Percentiles rank a stretch among this genome's conserved stretches.
Evolutionary conservation across 2,888 invertebrate genomes (phyloP).

Genomic region (Orchesellides sinensis): DNA sequence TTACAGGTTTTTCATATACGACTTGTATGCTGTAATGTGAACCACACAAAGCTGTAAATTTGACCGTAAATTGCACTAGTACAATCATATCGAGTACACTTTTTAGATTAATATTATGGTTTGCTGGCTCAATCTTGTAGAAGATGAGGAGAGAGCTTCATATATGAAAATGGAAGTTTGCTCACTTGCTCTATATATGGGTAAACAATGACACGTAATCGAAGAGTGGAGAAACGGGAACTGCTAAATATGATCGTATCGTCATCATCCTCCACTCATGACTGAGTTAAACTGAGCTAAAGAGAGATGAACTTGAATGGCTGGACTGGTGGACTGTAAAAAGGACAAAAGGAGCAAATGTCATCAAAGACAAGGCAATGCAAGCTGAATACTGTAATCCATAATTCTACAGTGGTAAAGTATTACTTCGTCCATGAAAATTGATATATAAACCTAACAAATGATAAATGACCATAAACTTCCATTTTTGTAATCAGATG

Average conservation of each 20-base stretch:
- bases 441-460: no score
- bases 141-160: background rate
- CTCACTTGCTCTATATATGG: constrained; percentile 37
- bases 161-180: background rate
- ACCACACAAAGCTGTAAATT: constrained; percentile 14
- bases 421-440: no score
- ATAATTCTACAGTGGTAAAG: no score
- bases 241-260: background rate
- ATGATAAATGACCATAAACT: constrained; percentile 35
- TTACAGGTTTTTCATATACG: constrained; percentile 50
- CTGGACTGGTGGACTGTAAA: constrained; percentile 14
- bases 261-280: background rate
- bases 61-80: constrained; percentile 13
- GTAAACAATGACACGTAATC: constrained; percentile 18
- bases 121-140: background rate
- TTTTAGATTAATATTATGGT: background rate
- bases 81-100: constrained; percentile 11
- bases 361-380: constrained; percentile 18
- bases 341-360: constrained; percentile 21
- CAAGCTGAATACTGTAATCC: background rate
- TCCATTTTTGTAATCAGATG: constrained; percentile 43
- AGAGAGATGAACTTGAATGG: constrained; percentile 4
- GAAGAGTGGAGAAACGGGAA: constrained; percentile 21
- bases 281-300: background rate
- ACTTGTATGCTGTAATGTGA: constrained; percentile 19